Base-by-base conservation (phyloP, 2,888 invertebrate genomes). In the Macroteleia sp. region DNA sequence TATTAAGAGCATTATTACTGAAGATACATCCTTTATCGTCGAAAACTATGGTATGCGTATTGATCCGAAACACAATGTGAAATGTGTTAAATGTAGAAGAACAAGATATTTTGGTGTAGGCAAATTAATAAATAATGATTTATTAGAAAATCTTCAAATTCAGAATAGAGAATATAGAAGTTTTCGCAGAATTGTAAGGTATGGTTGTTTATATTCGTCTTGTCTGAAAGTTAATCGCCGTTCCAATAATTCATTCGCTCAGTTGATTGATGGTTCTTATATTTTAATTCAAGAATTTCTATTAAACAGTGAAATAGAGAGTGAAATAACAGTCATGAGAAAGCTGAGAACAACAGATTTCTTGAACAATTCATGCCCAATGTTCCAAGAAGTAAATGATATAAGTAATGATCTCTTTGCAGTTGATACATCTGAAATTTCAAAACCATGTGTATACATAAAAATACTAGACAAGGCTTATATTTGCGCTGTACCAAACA, bases 391-490 rank as follows among this genome's bases (percentile, higher is more conserved):
- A 20, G 36, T 61, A 3, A 5, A 20, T 4, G 20, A 44, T n/a
- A 44, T 61, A 8, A 12, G 9, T 20, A 32, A 46, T 16, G 20
- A 28, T 16, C 14, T 57, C 14, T 4, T 14, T 6, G 1, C n/a
- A 8, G 14, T 61, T 5, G 14, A 46, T 30, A 50, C 41, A 6
- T 6, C 9, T 4, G 50, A 62, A 1, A 62, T 50, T 39, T 2
- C 10, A 34, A 62, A 41, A 30, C 39, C 50, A 5, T 62, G 48
- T 28, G 12, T 41, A 2, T 46, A 12, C 22, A 62, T 62, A 12
- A 14, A 36, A 41, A 10, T 62, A 10, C 14, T 36, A n/a, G 10
- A 50, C n/a, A 28, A 62, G 12, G 16, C 14, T n/a, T 61, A 46
- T 14, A 34, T 61, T 10, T 34, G 32, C 14, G n/a, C 34, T 12